Evolutionary conservation across 2,888 invertebrate species (phyloP).

Genomic region (Aphrophora alni): DNA sequence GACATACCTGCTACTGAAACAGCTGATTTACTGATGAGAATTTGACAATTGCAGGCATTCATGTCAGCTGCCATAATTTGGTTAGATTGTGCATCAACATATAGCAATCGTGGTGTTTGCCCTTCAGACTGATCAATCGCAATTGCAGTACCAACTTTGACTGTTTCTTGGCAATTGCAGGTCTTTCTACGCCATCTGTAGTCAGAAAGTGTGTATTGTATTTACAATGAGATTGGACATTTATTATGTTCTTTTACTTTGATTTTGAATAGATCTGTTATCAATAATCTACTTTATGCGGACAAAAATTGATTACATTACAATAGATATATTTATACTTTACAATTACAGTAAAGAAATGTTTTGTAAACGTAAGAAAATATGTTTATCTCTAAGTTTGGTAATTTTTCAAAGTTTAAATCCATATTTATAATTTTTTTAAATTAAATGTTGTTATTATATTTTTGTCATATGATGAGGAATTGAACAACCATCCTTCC

Average conservation of each 20-base stretch:
- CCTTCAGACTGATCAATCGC: slow-evolving; percentile 66
- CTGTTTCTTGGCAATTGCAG: slow-evolving; percentile 72
- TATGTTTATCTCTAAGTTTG: too few species aligned
- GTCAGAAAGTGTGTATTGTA: not conserved
- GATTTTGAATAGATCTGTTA: too few species aligned
- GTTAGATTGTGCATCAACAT: slow-evolving; percentile 67
- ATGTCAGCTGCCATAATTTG: slow-evolving; percentile 70
- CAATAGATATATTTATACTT: too few species aligned
- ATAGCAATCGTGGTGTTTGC: slow-evolving; percentile 64
- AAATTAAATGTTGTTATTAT: too few species aligned
- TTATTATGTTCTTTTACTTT: not conserved
- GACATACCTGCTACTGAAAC: slow-evolving; percentile 37
- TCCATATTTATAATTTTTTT: too few species aligned
- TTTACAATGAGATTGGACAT: not conserved
- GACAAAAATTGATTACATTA: too few species aligned
- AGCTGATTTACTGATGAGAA: slow-evolving; percentile 57
- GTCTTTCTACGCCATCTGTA: slow-evolving; percentile 30
- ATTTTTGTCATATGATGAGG: too few species aligned
- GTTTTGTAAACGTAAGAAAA: too few species aligned
- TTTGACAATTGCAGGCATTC: slow-evolving; percentile 69
- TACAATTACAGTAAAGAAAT: too few species aligned
- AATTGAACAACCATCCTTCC: too few species aligned
- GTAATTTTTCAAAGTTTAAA: too few species aligned
- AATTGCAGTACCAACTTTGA: slow-evolving; percentile 68
- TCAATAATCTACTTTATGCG: too few species aligned